Conservation (phyloP, 2,113 vertebrate species). For the Collichthys lucidus region DNA sequence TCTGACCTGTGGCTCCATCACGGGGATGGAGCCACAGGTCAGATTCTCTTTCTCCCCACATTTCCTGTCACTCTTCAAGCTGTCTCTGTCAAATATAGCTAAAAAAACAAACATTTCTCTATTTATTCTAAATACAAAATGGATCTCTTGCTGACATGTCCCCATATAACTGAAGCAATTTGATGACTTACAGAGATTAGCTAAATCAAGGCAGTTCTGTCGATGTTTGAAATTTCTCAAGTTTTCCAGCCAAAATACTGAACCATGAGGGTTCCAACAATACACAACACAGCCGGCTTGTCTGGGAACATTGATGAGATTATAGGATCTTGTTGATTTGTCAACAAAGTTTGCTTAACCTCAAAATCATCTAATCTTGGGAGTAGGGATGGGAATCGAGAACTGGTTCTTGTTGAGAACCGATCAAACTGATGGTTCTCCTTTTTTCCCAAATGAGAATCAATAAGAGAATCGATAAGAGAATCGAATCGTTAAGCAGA, state of each 20-base stretch:
- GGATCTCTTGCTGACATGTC: not conserved
- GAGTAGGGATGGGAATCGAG: not conserved
- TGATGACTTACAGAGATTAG: not conserved
- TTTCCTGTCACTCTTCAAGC: no score
- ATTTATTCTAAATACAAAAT: not conserved
- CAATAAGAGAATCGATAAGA: no score
- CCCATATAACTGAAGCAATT: not conserved
- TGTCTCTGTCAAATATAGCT: no score
- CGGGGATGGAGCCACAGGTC: no score
- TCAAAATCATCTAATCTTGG: not conserved
- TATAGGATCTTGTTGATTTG: constrained; percentile 21
- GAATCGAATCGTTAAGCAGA: no score
- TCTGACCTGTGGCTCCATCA: no score
- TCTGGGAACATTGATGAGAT: constrained; percentile 12
- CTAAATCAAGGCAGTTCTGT: not conserved
- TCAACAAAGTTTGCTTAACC: constrained; percentile 37
- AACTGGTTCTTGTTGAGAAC: no score
- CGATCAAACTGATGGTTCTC: no score
- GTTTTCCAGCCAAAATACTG: constrained; percentile 36
- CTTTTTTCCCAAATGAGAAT: no score
- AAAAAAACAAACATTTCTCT: no score
- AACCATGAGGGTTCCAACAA: constrained; percentile 38
- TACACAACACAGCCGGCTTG: constrained; percentile 17
- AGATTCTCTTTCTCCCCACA: no score
- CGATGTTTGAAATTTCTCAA: not conserved